phyloP scores from a whole-genome alignment of 2,113 vertebrate species.

The Antechinus flavipes region DNA sequence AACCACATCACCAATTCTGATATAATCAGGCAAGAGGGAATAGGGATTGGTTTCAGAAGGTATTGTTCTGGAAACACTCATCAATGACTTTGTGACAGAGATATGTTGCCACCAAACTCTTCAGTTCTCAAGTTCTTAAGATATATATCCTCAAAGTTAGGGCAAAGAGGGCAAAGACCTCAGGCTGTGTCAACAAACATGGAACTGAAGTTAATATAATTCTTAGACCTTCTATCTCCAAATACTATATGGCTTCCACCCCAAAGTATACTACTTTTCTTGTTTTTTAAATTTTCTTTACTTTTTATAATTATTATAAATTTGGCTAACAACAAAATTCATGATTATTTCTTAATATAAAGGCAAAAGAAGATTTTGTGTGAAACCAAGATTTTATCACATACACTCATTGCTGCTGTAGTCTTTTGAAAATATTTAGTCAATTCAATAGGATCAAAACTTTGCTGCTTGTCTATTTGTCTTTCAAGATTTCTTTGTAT shows the following conservation, averaged over 20 bases:
- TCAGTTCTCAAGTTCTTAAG: background rate
- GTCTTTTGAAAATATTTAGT: background rate
- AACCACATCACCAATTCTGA: background rate
- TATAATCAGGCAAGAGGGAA: background rate
- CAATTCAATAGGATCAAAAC: background rate
- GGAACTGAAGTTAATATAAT: background rate
- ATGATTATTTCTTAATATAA: background rate
- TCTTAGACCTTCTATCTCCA: background rate
- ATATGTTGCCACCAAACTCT: background rate
- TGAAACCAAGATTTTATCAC: background rate
- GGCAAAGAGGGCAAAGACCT: background rate
- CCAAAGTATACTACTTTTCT: background rate
- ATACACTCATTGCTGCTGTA: background rate
- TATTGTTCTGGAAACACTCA: background rate
- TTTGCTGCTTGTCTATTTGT: background rate
- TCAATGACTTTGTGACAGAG: background rate
- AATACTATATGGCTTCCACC: rapidly evolving
- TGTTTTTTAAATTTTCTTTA: background rate
- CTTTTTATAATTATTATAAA: background rate
- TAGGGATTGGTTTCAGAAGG: background rate
- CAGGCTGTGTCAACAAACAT: background rate
- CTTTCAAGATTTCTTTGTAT: background rate
- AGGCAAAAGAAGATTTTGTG: background rate
- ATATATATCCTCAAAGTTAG: background rate
- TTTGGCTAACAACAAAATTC: background rate